Conservation (phyloP, 2,797 vertebrate genomes). For the Scolopax rusticola region DNA sequence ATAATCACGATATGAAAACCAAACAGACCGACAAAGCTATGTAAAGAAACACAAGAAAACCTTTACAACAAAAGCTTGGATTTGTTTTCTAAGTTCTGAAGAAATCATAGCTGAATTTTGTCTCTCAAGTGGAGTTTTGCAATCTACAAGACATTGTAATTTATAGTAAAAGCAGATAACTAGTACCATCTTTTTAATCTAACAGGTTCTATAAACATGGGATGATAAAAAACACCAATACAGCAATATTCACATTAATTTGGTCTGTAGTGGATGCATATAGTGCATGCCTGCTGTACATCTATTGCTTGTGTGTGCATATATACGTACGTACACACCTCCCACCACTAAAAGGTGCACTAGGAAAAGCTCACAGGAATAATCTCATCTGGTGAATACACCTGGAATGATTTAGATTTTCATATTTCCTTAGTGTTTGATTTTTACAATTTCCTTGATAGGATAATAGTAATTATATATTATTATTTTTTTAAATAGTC, state of each 20-base stretch:
- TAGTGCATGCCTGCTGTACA: not conserved
- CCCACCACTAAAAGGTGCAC: not conserved
- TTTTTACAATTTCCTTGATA: not conserved
- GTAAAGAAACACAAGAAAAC: not conserved
- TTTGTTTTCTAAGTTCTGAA: not conserved
- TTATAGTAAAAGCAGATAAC: not conserved
- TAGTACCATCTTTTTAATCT: not conserved
- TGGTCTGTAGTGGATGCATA: not conserved
- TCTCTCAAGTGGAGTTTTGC: not conserved
- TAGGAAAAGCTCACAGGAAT: not conserved
- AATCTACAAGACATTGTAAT: not conserved
- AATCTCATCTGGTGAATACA: not conserved
- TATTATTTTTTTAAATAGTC: not conserved
- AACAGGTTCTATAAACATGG: not conserved
- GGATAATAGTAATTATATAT: not conserved
- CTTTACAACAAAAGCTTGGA: not conserved
- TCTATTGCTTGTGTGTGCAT: not conserved
- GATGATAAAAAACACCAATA: not conserved
- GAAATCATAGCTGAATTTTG: not conserved
- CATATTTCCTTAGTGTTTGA: too few relatives aligned
- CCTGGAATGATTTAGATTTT: not conserved
- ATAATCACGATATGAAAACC: not conserved
- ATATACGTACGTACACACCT: fast-evolving
- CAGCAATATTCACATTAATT: not conserved
- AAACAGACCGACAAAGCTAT: not conserved